Conservation (phyloP, 1,140 invertebrate genomes). For the Drosophila orosa region DNA sequence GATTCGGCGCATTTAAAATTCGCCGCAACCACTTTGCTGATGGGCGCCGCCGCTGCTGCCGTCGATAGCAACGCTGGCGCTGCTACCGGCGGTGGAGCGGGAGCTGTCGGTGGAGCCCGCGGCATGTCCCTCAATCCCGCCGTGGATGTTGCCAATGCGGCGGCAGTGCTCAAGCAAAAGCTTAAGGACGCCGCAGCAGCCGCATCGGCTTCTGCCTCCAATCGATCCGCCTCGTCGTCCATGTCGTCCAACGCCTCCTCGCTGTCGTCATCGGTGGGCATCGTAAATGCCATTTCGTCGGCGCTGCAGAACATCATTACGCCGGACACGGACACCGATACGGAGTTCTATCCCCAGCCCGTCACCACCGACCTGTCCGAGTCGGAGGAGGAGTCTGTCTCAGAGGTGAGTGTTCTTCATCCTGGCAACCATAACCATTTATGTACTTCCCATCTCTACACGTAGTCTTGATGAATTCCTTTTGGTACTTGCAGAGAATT, state of each 20-base stretch:
- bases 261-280: conserved; percentile 69
- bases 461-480: not conserved
- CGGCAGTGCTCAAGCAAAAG: conserved; percentile 74
- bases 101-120: conserved; percentile 12
- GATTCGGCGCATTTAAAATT: conserved; percentile 74
- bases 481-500: too few species aligned
- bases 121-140: conserved; percentile 43
- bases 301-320: conserved; percentile 74
- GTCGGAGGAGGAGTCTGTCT: conserved; percentile 96
- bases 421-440: not conserved
- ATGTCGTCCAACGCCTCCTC: conserved; percentile 77
- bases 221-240: conserved; percentile 69
- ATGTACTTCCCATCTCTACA: too few species aligned
- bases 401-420: conserved; percentile 89
- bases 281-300: conserved; percentile 72
- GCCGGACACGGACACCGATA: conserved; percentile 86
- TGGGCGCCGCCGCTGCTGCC: conserved; percentile 72
- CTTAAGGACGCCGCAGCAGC: conserved; percentile 69
- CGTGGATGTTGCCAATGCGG: conserved; percentile 61
- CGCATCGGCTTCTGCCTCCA: conserved; percentile 52
- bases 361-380: conserved; percentile 94
- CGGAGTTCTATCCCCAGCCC: conserved; percentile 88
- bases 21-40: conserved; percentile 65
- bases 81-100: conserved; percentile 46
- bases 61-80: conserved; percentile 66